A percentile compares a stretch with the other conserved stretches of the same genome.
phyloP scores from a whole-genome alignment of 2,113 vertebrate genomes.

The Progne subis region DNA sequence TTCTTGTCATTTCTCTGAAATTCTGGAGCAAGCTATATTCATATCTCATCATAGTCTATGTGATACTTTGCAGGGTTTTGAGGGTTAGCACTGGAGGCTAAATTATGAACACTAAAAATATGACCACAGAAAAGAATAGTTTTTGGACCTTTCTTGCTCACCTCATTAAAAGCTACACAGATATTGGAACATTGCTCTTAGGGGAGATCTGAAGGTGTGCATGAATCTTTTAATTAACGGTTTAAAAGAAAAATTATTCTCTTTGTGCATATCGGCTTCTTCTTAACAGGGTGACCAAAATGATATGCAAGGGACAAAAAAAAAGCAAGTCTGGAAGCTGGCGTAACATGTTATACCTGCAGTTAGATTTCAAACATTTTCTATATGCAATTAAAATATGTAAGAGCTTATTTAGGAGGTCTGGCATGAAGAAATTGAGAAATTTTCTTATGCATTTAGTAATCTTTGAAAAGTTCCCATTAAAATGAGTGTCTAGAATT shows the following conservation, averaged over 20 bases:
- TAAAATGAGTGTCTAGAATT: background rate
- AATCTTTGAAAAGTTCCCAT: background rate
- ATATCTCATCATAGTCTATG: background rate
- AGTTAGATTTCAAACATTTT: slow-evolving; percentile 20
- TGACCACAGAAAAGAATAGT: background rate
- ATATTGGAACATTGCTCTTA: slow-evolving; percentile 11
- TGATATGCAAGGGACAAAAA: background rate
- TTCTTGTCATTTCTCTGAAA: background rate
- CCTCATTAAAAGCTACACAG: slow-evolving; percentile 19
- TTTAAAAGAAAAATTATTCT: slow-evolving; percentile 37
- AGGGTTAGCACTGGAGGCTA: background rate
- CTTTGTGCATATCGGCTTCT: slow-evolving; percentile 3
- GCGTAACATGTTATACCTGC: background rate
- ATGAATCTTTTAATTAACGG: slow-evolving; percentile 58
- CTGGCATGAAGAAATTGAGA: background rate
- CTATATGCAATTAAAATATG: slow-evolving; percentile 1
- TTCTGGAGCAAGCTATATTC: background rate
- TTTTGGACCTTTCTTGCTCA: slow-evolving; percentile 10
- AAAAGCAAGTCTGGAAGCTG: background rate
- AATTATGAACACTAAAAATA: slow-evolving; percentile 8
- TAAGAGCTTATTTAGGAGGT: background rate
- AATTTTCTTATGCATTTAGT: background rate
- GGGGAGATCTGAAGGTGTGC: background rate
- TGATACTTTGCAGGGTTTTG: background rate
- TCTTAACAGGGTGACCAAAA: slow-evolving; percentile 38